These are phyloP conservation scores for Agelastica alni DNA, from an alignment of 2,888 invertebrate species.

Conservation along the genomic window DNA sequence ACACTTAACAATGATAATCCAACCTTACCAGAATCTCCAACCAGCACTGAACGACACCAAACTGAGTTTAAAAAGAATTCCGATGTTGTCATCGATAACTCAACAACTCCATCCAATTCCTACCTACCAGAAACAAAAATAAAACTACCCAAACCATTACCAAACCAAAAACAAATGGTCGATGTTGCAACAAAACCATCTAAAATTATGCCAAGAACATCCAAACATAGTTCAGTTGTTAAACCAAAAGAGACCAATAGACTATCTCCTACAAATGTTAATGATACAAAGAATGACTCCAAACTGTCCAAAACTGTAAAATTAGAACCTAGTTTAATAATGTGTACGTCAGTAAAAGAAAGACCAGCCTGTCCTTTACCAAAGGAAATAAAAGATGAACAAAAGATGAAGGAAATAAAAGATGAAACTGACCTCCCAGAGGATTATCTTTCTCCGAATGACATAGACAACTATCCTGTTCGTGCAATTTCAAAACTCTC, in stretches of 20 bases:
- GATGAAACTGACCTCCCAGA: background rate
- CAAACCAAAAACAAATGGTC: background rate
- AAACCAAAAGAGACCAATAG: background rate
- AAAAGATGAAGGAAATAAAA: too few relatives aligned
- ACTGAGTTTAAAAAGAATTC: constrained; percentile 11
- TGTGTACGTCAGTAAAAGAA: too few relatives aligned
- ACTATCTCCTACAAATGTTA: background rate
- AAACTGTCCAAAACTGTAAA: background rate
- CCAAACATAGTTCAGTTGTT: too few relatives aligned
- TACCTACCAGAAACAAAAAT: background rate
- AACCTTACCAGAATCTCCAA: background rate
- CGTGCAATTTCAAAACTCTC: background rate
- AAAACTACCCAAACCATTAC: background rate
- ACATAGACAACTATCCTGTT: background rate
- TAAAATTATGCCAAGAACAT: too few relatives aligned
- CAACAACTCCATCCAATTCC: background rate
- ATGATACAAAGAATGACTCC: background rate
- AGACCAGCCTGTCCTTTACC: constrained; percentile 5
- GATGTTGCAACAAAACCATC: background rate
- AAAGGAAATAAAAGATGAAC: background rate
- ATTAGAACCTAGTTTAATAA: background rate
- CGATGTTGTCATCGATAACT: background rate
- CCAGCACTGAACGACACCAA: background rate
- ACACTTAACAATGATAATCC: background rate
- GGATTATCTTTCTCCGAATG: constrained; percentile 22